Conservation (phyloP, 2,113 vertebrate species). For the Heloderma charlesbogerti region DNA sequence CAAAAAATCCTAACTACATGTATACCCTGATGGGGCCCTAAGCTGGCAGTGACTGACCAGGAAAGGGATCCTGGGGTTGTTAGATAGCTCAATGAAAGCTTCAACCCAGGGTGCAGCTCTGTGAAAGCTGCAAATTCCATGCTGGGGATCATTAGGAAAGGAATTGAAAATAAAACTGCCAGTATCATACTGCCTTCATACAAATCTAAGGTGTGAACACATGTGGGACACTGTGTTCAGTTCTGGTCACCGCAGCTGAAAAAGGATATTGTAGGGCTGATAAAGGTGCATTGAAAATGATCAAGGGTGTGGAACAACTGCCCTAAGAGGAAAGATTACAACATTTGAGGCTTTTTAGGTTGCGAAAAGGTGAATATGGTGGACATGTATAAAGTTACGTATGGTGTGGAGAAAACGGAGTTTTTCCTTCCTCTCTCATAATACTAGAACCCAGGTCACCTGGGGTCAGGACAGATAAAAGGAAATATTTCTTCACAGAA, state of each 20-base stretch:
- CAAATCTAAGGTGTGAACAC: neutral
- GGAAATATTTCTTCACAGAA: neutral
- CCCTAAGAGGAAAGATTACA: neutral
- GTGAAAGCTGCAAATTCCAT: neutral
- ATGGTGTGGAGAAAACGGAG: no score
- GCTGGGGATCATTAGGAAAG: neutral
- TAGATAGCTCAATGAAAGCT: neutral
- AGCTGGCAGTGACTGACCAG: neutral
- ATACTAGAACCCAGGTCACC: no score
- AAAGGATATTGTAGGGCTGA: neutral
- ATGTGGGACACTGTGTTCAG: neutral
- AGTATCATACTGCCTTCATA: neutral
- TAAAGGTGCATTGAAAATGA: neutral
- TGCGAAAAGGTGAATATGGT: no score
- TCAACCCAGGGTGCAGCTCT: neutral
- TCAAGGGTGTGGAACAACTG: neutral
- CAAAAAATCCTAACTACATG: neutral
- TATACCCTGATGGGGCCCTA: neutral
- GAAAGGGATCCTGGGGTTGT: neutral
- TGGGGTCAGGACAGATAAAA: neutral
- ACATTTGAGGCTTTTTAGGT: neutral
- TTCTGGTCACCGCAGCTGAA: neutral
- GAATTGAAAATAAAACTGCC: neutral
- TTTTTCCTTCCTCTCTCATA: no score
- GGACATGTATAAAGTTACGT: no score